A percentile compares a stretch with the other conserved stretches of the same genome.
Conservation (phyloP, 2,888 invertebrate genomes). For the Drosophila cognata region DNA sequence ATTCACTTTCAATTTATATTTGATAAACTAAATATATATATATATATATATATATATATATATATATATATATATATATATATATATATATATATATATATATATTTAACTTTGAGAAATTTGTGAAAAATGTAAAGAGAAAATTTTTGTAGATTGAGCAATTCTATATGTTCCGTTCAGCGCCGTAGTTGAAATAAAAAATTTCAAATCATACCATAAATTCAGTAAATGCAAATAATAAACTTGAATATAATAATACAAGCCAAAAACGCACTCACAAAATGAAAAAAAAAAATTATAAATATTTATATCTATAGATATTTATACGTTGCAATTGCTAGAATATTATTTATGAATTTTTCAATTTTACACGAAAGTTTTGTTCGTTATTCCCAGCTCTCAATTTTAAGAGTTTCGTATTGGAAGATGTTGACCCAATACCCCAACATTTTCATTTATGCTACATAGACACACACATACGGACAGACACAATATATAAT, state of each 20-base stretch:
- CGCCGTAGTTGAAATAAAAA: conserved; percentile 10
- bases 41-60: conserved; percentile 4
- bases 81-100: conserved; percentile 16
- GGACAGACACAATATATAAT: conserved; percentile 8
- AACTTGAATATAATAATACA: conserved; percentile 11
- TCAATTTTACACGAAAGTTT: conserved; percentile 57
- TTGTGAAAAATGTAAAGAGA: conserved; percentile 10
- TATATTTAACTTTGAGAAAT: background rate
- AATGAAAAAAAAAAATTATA: conserved; percentile 8
- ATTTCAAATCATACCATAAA: conserved; percentile 57
- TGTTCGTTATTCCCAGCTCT: conserved; percentile 47
- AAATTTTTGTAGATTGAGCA: conserved; percentile 16
- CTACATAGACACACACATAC: conserved; percentile 1
- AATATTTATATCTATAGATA: conserved; percentile 29
- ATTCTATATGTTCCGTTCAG: too few species aligned
- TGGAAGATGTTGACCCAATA: conserved; percentile 35
- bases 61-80: conserved; percentile 23
- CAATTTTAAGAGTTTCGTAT: conserved; percentile 55
- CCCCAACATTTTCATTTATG: conserved; percentile 27
- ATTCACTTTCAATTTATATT: conserved; percentile 42
- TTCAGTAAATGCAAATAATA: conserved; percentile 34
- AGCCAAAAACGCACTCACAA: conserved; percentile 16
- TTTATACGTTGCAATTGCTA: conserved; percentile 36
- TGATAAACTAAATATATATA: conserved; percentile 45
- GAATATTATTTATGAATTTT: conserved; percentile 47